Base-by-base conservation (phyloP, 2,113 vertebrate species). In the Emberiza fucata region DNA sequence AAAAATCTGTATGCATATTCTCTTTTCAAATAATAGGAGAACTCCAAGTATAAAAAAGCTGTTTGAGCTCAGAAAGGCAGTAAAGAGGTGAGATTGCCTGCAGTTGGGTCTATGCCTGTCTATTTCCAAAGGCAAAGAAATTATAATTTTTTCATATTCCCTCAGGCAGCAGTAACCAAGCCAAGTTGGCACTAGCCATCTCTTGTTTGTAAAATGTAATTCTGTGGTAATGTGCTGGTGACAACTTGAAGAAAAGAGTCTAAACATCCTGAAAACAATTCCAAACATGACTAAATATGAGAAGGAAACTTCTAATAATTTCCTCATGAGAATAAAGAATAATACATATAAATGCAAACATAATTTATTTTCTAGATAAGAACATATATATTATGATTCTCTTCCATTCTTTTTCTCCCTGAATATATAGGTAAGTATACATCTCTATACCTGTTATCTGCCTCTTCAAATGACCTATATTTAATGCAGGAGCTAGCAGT, bases 191-290 rank as follows among this genome's bases (percentile, higher is more conserved):
- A 97, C 86, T 78, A 97, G 95, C 92, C 90, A 90, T 81, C 94
- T 97, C 96, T 95, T 96, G 95, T 97, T 97, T 97, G 96, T 97
- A 96, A 97, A 97, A 97, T 97, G 91, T 95, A 97, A 97, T 98
- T 97, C 96, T 97, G 96, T 97, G 95, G 97, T 97, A 98, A 98
- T 97, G 95, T 98, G 94, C 94, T 98, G 95, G 97, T 98, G 97
- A 97, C 96, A 97, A 96, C 77, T 88, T 97, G 96, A 96, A 94
- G 90, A 97, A 97, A 97, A 96, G 86, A 94, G 95, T 97, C 84
- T 97, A 97, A 98, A 96, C 86, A 97, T 96, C 95, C 89, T 95
- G 92, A 94, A 97, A 96, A 97, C 81, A 95, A 97, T 95, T 96
- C 94, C 88, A 98, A 97, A 95, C 92, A 96, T 92, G 89, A 96